Evolutionary conservation across 2,797 vertebrate species (phyloP).

Genomic region (Mormyrops boulengeri): DNA sequence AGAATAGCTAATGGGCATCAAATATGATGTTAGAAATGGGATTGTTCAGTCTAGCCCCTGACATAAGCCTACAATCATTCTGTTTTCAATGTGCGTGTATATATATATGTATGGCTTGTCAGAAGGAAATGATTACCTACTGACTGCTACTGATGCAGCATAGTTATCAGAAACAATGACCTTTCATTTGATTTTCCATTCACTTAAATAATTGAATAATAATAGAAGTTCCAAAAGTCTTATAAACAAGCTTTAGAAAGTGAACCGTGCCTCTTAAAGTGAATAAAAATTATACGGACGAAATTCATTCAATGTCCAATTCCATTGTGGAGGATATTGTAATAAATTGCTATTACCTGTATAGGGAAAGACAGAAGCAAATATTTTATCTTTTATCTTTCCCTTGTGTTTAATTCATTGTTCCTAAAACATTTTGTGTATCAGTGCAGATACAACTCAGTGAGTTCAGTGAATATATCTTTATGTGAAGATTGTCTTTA

Average conservation of each 20-base stretch:
- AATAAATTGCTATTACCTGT: neutral
- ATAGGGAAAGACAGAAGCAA: neutral
- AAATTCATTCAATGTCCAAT: neutral
- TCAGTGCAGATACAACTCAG: neutral
- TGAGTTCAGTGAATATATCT: neutral
- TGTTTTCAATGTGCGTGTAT: neutral
- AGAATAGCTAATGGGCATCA: neutral
- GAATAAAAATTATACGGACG: neutral
- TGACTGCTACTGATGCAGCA: neutral
- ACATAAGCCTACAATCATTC: neutral
- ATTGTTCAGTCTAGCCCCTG: neutral
- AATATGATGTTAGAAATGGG: neutral
- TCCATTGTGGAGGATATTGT: neutral
- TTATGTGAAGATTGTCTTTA: neutral
- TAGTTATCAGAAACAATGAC: neutral
- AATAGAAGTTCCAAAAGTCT: neutral
- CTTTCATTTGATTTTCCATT: neutral
- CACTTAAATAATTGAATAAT: neutral
- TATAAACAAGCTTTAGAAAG: neutral
- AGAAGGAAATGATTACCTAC: neutral
- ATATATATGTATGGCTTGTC: neutral
- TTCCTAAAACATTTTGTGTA: neutral
- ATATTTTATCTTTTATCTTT: neutral
- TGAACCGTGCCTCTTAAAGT: neutral
- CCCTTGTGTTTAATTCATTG: neutral